phyloP scores from a whole-genome alignment of 1,140 invertebrate genomes.

The Drosophila lacertosa region DNA sequence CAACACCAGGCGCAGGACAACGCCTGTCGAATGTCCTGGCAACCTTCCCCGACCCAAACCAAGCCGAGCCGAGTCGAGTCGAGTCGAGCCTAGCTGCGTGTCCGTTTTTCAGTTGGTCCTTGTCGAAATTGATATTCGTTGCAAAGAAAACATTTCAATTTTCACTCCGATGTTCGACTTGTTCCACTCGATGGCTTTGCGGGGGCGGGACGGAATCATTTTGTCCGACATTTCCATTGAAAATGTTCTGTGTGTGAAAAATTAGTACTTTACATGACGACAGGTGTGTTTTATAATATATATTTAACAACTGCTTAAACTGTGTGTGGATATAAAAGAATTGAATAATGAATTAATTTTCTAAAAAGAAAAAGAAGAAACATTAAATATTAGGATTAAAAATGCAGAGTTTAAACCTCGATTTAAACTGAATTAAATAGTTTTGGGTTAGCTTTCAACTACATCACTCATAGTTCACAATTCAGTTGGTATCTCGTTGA shows the following conservation, averaged over 20 bases:
- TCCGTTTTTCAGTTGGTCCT: slow-evolving; percentile 34
- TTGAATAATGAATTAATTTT: neutral
- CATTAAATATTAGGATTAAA: too few relatives aligned
- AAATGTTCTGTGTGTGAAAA: slow-evolving; percentile 27
- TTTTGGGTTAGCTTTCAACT: too few relatives aligned
- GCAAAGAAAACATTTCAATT: slow-evolving; percentile 77
- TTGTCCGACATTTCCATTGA: slow-evolving; percentile 42
- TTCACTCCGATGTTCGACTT: slow-evolving; percentile 64
- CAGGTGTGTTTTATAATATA: slow-evolving; percentile 63
- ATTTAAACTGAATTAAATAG: too few relatives aligned
- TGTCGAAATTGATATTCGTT: slow-evolving; percentile 78
- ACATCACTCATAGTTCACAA: too few relatives aligned
- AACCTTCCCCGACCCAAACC: slow-evolving; percentile 15
- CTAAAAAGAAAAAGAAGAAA: neutral
- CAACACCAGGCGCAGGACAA: slow-evolving; percentile 57
- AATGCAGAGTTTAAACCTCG: too few relatives aligned
- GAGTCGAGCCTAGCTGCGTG: slow-evolving; percentile 49
- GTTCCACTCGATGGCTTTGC: slow-evolving; percentile 25
- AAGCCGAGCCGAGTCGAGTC: slow-evolving; percentile 38
- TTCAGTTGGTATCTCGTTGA: slow-evolving; percentile 26
- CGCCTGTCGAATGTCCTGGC: slow-evolving; percentile 10
- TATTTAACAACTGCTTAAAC: neutral
- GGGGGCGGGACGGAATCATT: slow-evolving; percentile 42
- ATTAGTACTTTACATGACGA: slow-evolving; percentile 38
- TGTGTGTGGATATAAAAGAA: too few relatives aligned